Evolutionary conservation across 2,888 invertebrate genomes (phyloP).

Genomic region (Ochropacha duplaris): DNA sequence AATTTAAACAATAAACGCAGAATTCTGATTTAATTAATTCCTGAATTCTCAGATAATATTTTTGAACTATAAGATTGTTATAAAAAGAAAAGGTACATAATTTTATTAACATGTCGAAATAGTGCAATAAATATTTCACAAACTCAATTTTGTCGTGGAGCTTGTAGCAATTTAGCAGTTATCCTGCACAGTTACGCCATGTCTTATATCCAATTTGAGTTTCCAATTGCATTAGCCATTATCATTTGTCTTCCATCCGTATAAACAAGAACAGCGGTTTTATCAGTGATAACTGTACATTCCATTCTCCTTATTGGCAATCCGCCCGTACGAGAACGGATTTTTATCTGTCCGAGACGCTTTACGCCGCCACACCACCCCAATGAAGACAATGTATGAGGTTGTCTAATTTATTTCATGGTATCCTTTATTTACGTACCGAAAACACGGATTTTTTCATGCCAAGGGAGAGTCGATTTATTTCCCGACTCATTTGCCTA

Average conservation of each 20-base stretch:
- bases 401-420: constrained; percentile 68
- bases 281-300: constrained; percentile 53
- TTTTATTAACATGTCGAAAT: too few relatives aligned
- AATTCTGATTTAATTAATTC: too few relatives aligned
- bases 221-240: constrained; percentile 5
- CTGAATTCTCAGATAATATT: too few relatives aligned
- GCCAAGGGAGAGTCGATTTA: constrained; percentile 63
- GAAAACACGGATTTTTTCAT: constrained; percentile 62
- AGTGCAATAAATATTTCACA: too few relatives aligned
- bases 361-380: constrained; percentile 38
- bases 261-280: constrained; percentile 51
- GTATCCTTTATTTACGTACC: constrained; percentile 62
- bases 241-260: constrained; percentile 32
- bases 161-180: too few relatives aligned
- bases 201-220: background rate
- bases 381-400: constrained; percentile 72
- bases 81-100: too few relatives aligned
- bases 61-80: too few relatives aligned
- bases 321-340: constrained; percentile 54
- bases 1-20: too few relatives aligned
- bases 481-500: constrained; percentile 74
- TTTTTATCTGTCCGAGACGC: constrained; percentile 50
- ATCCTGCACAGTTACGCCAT: too few relatives aligned
- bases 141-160: too few relatives aligned
- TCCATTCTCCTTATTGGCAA: constrained; percentile 71